Conservation (phyloP, 2,797 vertebrate genomes). For the Sebastes nivosus region DNA sequence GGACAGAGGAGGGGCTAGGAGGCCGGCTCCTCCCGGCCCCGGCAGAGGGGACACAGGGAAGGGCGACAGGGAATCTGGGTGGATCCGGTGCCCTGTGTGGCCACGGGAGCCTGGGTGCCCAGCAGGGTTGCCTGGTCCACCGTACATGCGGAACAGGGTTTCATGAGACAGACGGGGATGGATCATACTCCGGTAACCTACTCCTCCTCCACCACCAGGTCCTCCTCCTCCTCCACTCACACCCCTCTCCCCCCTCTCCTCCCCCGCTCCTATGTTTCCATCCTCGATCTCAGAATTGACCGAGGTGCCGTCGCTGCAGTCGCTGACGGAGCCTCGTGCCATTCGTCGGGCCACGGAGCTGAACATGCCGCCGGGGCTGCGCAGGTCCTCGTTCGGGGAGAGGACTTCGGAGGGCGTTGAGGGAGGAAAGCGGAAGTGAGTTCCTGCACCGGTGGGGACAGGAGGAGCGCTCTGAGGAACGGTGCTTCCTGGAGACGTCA, state of each 20-base stretch:
- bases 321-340: slow-evolving; percentile 90
- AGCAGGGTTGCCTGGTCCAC: slow-evolving; percentile 72
- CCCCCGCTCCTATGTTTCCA: slow-evolving; percentile 77
- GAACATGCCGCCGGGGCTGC: slow-evolving; percentile 83
- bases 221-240: slow-evolving; percentile 69
- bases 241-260: slow-evolving; percentile 67
- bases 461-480: slow-evolving; percentile 94
- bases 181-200: slow-evolving; percentile 74
- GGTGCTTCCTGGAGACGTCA: slow-evolving; percentile 80
- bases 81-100: slow-evolving; percentile 83
- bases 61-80: slow-evolving; percentile 89
- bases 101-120: slow-evolving; percentile 78
- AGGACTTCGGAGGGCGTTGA: slow-evolving; percentile 90
- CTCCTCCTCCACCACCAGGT: slow-evolving; percentile 64
- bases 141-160: slow-evolving; percentile 88
- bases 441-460: slow-evolving; percentile 84
- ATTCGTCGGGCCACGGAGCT: slow-evolving; percentile 87
- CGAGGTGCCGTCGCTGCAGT: slow-evolving; percentile 92
- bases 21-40: slow-evolving; percentile 79
- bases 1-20: slow-evolving; percentile 87
- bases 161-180: slow-evolving; percentile 88
- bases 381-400: slow-evolving; percentile 87
- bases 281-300: slow-evolving; percentile 92
- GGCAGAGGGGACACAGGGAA: slow-evolving; percentile 90
- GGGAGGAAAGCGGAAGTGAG: slow-evolving; percentile 91